Base-by-base conservation (phyloP, 2,888 invertebrate species). In the Clusia tigrina region DNA sequence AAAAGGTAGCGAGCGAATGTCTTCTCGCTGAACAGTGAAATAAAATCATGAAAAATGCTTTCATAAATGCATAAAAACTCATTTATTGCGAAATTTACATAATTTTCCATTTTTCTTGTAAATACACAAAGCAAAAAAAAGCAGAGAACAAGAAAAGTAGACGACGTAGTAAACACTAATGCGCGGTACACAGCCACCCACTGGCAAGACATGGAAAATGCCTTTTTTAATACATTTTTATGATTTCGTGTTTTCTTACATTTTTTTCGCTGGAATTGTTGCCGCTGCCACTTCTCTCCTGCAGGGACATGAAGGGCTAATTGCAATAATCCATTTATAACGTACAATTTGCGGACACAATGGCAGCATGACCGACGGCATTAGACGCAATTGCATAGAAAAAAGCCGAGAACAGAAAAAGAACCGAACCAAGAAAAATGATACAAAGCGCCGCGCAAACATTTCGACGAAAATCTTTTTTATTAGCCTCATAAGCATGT, bases 271-370 rank as follows among this genome's bases (percentile, higher is more conserved):
- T 51, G 3, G 3, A 51, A 51, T 51, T 51, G 18, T 42, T 42
- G 32, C 12, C 12, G 6, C 12, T 32, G 32, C n/a, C n/a, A n/a
- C 42, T n/a, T 42, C n/a, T 6, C n/a, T n/a, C n/a, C n/a, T 42
- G 15, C 22, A 20, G 67, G 64, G 61, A 58, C 57, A 62, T 65
- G 69, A 70, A 66, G 70, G 76, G 79, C 78, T 82, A 81, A 81
- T 81, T 82, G 82, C 79, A 79, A 78, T 81, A 81, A 82, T 82
- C 81, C 82, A 82, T 82, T 81, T 81, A 81, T 74, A 81, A 74
- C 73, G 72, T 74, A 72, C 71, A 72, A 76, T 74, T 77, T 76
- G 56, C 56, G 18, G 58, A 53, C 54, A 70, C 71, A 71, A 72
- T 67, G 65, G 62, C 68, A 67, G 60, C 46, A 62, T 62, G 66